Evolutionary conservation across 2,888 invertebrate genomes (phyloP).

Genomic region (Drosophila tripunctata): DNA sequence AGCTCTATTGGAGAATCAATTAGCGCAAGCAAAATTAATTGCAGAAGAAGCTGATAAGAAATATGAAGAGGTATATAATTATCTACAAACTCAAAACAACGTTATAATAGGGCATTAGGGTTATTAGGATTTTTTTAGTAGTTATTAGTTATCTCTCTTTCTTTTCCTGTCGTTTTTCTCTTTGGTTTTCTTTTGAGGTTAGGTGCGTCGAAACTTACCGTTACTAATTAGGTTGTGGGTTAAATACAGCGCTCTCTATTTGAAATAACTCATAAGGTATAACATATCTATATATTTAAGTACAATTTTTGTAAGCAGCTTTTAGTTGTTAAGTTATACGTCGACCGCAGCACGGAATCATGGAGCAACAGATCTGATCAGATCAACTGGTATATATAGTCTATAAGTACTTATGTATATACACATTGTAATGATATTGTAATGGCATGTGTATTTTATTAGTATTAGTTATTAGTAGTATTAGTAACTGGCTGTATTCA

Average conservation of each 20-base stretch:
- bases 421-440: conserved; percentile 21
- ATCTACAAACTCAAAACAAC: conserved; percentile 36
- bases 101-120: conserved; percentile 82
- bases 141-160: no score
- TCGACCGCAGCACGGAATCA: conserved; percentile 63
- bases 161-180: conserved; percentile 30
- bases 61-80: conserved; percentile 99
- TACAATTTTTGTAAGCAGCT: conserved; percentile 55
- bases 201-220: conserved; percentile 59
- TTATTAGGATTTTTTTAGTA: no score
- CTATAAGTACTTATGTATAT: conserved; percentile 37
- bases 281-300: no score
- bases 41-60: conserved; percentile 99
- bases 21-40: conserved; percentile 99
- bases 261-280: conserved; percentile 40
- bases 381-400: conserved; percentile 43
- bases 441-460: conserved; percentile 46
- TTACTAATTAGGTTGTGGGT: conserved; percentile 77
- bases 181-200: conserved; percentile 52
- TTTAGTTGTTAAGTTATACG: conserved; percentile 54
- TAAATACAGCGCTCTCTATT: conserved; percentile 72
- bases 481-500: conserved; percentile 60
- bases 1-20: conserved; percentile 97
- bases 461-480: conserved; percentile 63
- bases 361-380: no score